These are phyloP conservation scores for Rhingia campestris DNA, from an alignment of 2,888 invertebrate genomes.

Conservation along the genomic window DNA sequence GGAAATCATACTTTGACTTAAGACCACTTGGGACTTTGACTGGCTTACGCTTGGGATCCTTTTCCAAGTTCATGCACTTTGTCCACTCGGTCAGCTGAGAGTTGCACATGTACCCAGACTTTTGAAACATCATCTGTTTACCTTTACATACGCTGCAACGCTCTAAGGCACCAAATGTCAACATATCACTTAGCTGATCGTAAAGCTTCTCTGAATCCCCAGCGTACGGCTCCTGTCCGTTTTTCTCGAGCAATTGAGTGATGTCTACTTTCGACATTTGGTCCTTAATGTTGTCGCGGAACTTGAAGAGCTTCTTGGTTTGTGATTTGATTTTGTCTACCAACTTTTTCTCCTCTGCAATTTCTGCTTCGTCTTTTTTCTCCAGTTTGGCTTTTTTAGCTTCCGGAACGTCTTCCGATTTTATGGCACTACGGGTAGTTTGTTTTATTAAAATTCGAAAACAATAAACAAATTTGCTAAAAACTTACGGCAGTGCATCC, in stretches of 20 bases:
- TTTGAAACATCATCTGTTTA: constrained; percentile 88
- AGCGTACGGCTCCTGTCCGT: constrained; percentile 87
- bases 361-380: constrained; percentile 84
- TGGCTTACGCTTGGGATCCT: constrained; percentile 88
- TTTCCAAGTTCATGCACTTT: constrained; percentile 89
- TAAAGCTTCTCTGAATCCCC: constrained; percentile 86
- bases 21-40: constrained; percentile 88
- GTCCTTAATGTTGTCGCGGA: constrained; percentile 86
- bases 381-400: constrained; percentile 89
- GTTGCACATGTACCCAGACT: constrained; percentile 92
- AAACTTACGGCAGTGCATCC: constrained; percentile 86
- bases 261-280: constrained; percentile 86
- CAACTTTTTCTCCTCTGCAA: constrained; percentile 85
- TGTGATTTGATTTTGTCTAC: constrained; percentile 83
- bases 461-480: background rate
- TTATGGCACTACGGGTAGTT: constrained; percentile 78
- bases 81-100: constrained; percentile 91
- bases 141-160: constrained; percentile 91
- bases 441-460: background rate
- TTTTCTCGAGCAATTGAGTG: constrained; percentile 86
- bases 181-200: constrained; percentile 91
- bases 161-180: constrained; percentile 93
- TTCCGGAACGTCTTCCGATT: constrained; percentile 84
- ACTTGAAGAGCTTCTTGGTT: constrained; percentile 83
- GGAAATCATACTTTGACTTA: constrained; percentile 84